A percentile compares a stretch with the other conserved stretches of the same genome.
phyloP scores from a whole-genome alignment of 2,113 vertebrate genomes.

The Pomatostomus ruficeps region DNA sequence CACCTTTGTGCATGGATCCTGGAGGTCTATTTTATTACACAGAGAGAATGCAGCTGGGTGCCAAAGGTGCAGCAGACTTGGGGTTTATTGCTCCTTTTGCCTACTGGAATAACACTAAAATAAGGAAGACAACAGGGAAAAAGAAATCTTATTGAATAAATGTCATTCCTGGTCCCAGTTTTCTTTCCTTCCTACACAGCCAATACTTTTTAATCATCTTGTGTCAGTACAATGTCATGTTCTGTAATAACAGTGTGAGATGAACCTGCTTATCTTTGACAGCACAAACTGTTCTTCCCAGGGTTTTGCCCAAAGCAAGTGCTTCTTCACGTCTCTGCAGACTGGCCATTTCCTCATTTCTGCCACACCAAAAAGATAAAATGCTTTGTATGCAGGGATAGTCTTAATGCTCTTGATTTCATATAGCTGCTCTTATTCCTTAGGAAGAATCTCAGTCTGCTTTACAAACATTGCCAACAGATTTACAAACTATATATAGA shows the following conservation, averaged over 20 bases:
- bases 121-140: not conserved
- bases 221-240: not conserved
- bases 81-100: not conserved
- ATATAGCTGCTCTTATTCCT: not conserved
- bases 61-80: not conserved
- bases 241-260: not conserved
- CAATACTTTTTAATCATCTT: not conserved
- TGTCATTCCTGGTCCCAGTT: not conserved
- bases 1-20: not conserved
- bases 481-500: constrained; percentile 59
- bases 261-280: not conserved
- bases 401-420: not conserved
- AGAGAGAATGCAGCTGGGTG: not conserved
- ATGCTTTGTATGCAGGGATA: not conserved
- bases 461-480: not conserved
- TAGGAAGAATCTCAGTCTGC: not conserved
- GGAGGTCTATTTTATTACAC: not conserved
- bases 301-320: not conserved
- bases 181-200: not conserved
- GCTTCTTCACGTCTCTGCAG: not conserved
- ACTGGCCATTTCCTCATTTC: not conserved
- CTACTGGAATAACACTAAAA: not conserved
- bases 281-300: not conserved
- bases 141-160: not conserved
- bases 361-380: not conserved